Evolutionary conservation across 2,888 invertebrate species (phyloP), one percentile per base, ranked within the genome.

Genomic region (Hypena proboscidalis): DNA sequence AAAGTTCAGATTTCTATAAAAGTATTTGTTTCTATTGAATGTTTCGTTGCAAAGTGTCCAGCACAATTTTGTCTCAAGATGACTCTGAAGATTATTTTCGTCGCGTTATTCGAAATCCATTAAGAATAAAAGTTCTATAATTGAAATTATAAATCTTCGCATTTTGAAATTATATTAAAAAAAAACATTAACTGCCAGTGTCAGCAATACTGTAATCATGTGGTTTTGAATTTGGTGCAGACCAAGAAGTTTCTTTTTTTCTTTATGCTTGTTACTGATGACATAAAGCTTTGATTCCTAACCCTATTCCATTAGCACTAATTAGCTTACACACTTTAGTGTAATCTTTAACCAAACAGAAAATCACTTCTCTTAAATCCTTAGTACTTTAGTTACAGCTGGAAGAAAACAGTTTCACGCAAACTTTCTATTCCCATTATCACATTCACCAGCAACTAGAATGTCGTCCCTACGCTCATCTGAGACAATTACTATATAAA

Each of bases 131-230:
- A 85, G 77, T n/a, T n/a, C n/a, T n/a, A n/a, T 79, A 83, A 80
- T 77, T 80, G 77, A 80, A 79, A 76, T 70, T 54, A 76, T 75
- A 83, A 80, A 84, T 83, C 83, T 80, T 82, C 80, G 83, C 81
- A 77, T 80, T 80, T 78, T 63, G 72, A 69, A 62, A 67, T 75
- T 70, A 3, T 2, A 6, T 20, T 13, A 3, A 17, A 17, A n/a
- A n/a, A n/a, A n/a, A n/a, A n/a, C n/a, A n/a, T n/a, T n/a, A n/a
- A n/a, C n/a, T n/a, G n/a, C n/a, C n/a, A n/a, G n/a, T n/a, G n/a
- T n/a, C n/a, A n/a, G n/a, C n/a, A n/a, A n/a, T n/a, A n/a, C n/a
- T n/a, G n/a, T n/a, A n/a, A n/a, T n/a, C n/a, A n/a, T n/a, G n/a
- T n/a, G n/a, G n/a, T n/a, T n/a, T n/a, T n/a, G n/a, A n/a, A n/a